Evolutionary conservation across 2,888 invertebrate species (phyloP).

Genomic region (Chloroclysta siterata): DNA sequence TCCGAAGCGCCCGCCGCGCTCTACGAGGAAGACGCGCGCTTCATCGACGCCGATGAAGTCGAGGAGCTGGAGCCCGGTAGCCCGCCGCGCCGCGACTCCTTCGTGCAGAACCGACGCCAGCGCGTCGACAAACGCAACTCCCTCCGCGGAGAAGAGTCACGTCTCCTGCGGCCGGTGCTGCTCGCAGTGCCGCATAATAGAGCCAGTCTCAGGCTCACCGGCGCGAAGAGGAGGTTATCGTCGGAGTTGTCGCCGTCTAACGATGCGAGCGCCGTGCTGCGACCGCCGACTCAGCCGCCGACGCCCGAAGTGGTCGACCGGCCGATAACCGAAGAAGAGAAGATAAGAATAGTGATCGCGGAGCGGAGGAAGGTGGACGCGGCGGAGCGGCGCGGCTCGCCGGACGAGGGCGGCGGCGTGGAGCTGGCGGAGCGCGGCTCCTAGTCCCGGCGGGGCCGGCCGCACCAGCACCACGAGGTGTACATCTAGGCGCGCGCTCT

Average conservation of each 20-base stretch:
- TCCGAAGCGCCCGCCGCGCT: conserved; percentile 74
- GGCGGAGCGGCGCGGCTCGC: conserved; percentile 56
- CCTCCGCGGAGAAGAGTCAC: conserved; percentile 75
- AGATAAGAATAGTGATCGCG: conserved; percentile 86
- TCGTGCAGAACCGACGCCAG: conserved; percentile 80
- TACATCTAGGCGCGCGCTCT: conserved; percentile 68
- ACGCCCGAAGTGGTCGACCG: conserved; percentile 58
- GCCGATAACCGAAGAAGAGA: conserved; percentile 77
- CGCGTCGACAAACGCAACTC: conserved; percentile 76
- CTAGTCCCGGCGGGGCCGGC: conserved; percentile 84
- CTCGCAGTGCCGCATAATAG: conserved; percentile 71
- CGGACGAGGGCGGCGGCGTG: conserved; percentile 68
- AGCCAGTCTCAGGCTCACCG: conserved; percentile 57
- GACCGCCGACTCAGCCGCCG: conserved; percentile 45
- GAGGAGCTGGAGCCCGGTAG: conserved; percentile 79
- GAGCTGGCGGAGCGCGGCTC: conserved; percentile 76
- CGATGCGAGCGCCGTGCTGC: conserved; percentile 57
- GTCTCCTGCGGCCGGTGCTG: conserved; percentile 72
- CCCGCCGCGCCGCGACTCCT: conserved; percentile 76
- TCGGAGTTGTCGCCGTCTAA: conserved; percentile 64
- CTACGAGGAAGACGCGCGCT: conserved; percentile 83
- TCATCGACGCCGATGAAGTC: conserved; percentile 85
- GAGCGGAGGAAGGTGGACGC: conserved; percentile 85
- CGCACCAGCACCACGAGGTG: conserved; percentile 81
- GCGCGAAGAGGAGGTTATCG: conserved; percentile 62